These are phyloP conservation scores for Heliornis fulica DNA, from an alignment of 2,113 vertebrate species.

Conservation along the genomic window DNA sequence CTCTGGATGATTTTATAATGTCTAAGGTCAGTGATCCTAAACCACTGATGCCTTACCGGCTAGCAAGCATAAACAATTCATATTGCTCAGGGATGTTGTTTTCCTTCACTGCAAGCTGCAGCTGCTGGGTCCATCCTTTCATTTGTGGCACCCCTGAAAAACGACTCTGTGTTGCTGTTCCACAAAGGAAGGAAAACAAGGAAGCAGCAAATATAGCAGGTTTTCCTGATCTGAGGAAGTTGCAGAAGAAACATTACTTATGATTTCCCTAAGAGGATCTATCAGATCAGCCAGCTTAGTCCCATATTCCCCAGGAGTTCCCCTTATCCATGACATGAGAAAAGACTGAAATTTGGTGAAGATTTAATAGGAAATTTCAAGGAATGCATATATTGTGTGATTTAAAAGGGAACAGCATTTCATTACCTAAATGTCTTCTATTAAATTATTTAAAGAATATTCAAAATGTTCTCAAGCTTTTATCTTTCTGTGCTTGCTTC, in stretches of 20 bases:
- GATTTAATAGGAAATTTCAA: background rate
- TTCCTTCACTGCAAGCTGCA: background rate
- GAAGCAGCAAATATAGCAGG: background rate
- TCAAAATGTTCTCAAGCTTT: background rate
- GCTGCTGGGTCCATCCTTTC: background rate
- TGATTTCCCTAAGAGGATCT: background rate
- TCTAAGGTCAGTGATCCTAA: background rate
- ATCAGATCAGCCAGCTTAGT: background rate
- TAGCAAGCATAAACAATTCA: background rate
- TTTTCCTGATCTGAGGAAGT: background rate
- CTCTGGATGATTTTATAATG: background rate
- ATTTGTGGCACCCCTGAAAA: conserved; percentile 2
- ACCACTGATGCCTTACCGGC: background rate
- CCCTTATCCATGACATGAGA: background rate
- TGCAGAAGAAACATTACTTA: background rate
- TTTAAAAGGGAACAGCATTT: background rate
- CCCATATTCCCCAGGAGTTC: background rate
- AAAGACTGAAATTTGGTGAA: background rate
- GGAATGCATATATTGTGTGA: background rate
- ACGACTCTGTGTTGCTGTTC: background rate
- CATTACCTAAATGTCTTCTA: background rate
- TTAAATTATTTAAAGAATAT: background rate
- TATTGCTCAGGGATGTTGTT: background rate
- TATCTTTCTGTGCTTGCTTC: background rate
- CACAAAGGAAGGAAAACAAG: background rate